phyloP scores from a whole-genome alignment of 2,888 invertebrate species.

The Drosophila acutilabella region DNA sequence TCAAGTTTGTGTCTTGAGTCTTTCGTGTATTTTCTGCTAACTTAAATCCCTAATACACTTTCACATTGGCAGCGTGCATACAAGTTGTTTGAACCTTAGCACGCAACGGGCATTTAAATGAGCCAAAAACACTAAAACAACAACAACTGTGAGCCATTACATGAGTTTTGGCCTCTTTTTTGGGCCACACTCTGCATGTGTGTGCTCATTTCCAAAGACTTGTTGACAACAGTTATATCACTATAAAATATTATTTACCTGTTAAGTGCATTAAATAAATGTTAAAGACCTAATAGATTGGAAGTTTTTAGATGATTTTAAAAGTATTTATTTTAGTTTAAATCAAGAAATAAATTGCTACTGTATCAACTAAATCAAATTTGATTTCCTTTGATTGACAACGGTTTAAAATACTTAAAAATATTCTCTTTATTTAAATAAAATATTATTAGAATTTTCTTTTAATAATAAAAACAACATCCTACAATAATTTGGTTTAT shows the following conservation, averaged over 20 bases:
- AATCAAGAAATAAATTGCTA: too few species aligned
- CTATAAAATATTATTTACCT: not conserved
- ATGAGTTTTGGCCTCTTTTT: constrained; percentile 47
- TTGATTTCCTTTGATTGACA: too few species aligned
- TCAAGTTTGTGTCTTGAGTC: constrained; percentile 64
- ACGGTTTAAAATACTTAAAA: too few species aligned
- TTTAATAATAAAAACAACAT: too few species aligned
- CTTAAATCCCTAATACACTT: constrained; percentile 37
- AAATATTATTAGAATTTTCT: too few species aligned
- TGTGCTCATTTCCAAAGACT: constrained; percentile 3
- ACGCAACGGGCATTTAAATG: constrained; percentile 58
- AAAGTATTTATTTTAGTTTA: too few species aligned
- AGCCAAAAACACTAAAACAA: constrained; percentile 10
- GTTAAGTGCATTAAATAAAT: too few species aligned
- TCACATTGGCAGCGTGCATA: constrained; percentile 45
- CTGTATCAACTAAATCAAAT: too few species aligned
- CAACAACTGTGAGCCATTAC: constrained; percentile 24
- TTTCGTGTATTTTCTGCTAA: constrained; percentile 42
- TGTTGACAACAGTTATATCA: not conserved
- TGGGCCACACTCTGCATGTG: constrained; percentile 4
- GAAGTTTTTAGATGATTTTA: too few species aligned
- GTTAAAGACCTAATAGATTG: too few species aligned
- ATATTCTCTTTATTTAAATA: too few species aligned
- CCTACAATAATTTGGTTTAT: too few species aligned
- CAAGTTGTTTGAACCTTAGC: constrained; percentile 53